Evolutionary conservation across 2,113 vertebrate genomes (phyloP).

Genomic region (Burhinus bistriatus): DNA sequence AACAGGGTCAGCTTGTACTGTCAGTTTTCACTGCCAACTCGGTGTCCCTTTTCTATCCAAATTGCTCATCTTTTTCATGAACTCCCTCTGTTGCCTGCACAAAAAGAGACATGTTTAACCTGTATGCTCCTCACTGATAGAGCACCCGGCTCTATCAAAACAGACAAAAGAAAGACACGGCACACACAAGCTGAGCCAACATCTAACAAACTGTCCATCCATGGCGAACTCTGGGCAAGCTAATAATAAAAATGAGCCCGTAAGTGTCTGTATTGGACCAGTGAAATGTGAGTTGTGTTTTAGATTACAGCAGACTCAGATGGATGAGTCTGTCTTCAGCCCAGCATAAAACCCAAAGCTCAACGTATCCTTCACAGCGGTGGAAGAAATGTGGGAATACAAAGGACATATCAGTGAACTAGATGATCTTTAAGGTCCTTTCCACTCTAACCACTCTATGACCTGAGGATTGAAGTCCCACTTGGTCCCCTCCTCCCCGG

Average conservation of each 20-base stretch:
- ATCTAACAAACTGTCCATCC: not conserved
- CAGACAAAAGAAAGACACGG: not conserved
- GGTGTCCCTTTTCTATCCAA: not conserved
- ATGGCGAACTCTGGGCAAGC: not conserved
- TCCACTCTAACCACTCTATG: too few species aligned
- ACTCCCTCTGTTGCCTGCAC: not conserved
- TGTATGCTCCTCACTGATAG: not conserved
- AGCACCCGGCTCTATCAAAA: not conserved
- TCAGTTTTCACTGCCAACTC: not conserved
- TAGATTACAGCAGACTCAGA: not conserved
- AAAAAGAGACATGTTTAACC: not conserved
- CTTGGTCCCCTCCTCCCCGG: not conserved
- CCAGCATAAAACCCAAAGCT: not conserved
- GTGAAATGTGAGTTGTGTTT: not conserved
- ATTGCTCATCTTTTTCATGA: not conserved
- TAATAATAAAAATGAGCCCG: not conserved
- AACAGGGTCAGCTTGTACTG: not conserved
- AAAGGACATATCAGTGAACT: not conserved
- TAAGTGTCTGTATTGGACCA: not conserved
- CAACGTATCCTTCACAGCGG: not conserved
- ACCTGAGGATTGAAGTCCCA: not conserved
- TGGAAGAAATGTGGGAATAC: not conserved
- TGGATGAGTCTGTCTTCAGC: not conserved
- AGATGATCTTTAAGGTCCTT: too few species aligned
- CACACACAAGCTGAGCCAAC: not conserved